These are phyloP conservation scores for Macaria liturata DNA, from an alignment of 2,888 invertebrate species.

Conservation along the genomic window DNA sequence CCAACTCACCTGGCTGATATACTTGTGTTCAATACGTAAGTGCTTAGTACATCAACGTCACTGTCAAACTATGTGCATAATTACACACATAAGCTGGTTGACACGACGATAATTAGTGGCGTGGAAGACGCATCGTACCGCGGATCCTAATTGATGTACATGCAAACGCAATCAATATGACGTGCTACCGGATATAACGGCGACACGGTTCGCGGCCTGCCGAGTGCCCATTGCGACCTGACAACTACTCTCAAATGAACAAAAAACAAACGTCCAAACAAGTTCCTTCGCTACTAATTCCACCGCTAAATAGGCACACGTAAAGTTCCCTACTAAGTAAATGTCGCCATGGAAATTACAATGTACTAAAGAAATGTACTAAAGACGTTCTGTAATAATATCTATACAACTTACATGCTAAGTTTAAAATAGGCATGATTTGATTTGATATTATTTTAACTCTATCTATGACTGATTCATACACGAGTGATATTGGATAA, in stretches of 20 bases:
- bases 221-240: constrained; percentile 27
- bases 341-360: no score
- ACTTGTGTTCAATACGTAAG: neutral
- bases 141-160: constrained; percentile 80
- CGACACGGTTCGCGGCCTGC: constrained; percentile 33
- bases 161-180: constrained; percentile 81
- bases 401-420: no score
- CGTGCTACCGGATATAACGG: constrained; percentile 65
- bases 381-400: no score
- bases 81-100: constrained; percentile 56
- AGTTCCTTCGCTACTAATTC: no score
- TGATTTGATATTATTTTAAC: no score
- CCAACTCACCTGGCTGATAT: neutral
- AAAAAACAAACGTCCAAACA: no score
- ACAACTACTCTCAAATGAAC: constrained; percentile 3
- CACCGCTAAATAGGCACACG: no score
- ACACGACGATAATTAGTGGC: constrained; percentile 77
- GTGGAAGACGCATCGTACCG: constrained; percentile 75
- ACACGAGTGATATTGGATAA: no score
- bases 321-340: no score
- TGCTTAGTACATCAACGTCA: constrained; percentile 46
- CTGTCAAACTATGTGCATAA: constrained; percentile 64
- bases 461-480: no score
- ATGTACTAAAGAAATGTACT: no score
- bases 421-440: no score